Evolutionary conservation across 2,113 vertebrate species (phyloP), one percentile per base, ranked within the genome.

Genomic region (Amphiprion percula): DNA sequence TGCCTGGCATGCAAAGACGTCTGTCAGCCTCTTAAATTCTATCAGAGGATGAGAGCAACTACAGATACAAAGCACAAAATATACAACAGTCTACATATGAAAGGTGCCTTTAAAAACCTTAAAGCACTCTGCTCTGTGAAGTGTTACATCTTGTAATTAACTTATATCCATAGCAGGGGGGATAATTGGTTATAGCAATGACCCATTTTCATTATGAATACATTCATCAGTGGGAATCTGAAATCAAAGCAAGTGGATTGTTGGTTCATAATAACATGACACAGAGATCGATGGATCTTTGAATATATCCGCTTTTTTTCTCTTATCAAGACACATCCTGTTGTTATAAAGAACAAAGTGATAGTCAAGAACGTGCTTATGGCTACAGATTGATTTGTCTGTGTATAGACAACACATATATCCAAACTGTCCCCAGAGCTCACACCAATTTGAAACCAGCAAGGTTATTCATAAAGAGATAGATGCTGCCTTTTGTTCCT

Each of bases 391-490:
- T 64, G 77, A 77, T 84, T 52, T 71, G 75, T 84, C 65, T 75
- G 68, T 39, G 53, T 44, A 23, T 12, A 21, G 30, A 52, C 46
- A 69, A 33, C 49, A 66, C 73, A 62, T 52, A 24, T 30, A 50
- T 55, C 71, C 41, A 76, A 70, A 77, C 70, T 61, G 68, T 77
- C 84, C 85, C 80, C 21, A 37, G 74, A 82, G 80, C 76, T 83
- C 80, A 68, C 82, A 85, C 79, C 85, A 77, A 79, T 90, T 85
- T 79, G 58, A 80, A 84, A 58, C 66, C 53, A 71, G 82, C 90
- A 92, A 93, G 90, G 90, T 92, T 91, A 92, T 86, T 90, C 82
- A 87, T 87, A 77, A 83, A 83, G 69, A 89, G 87, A 92, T 74
- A 67, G 79, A 90, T 92, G 88, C 60, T 55, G 72, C 83, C 76